A percentile compares a stretch with the other conserved stretches of the same genome.
Evolutionary conservation across 2,888 invertebrate species (phyloP).

Genomic region (Mythimna albipuncta): DNA sequence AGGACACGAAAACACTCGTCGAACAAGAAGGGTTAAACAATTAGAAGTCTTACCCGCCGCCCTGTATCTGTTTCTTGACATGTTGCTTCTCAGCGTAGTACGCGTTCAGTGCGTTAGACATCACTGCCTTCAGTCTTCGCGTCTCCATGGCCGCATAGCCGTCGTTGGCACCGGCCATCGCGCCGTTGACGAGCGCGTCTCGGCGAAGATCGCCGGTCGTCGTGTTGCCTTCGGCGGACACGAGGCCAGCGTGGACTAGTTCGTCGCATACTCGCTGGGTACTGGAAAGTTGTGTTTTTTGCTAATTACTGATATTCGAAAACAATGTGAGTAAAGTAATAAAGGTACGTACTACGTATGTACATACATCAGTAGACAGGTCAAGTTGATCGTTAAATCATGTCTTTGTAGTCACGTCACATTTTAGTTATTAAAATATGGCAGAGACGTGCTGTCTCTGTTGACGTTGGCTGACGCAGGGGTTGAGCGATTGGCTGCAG

Average conservation of each 20-base stretch:
- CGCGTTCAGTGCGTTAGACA: constrained; percentile 93
- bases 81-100: constrained; percentile 98
- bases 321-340: neutral
- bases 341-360: too few species aligned
- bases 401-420: too few species aligned
- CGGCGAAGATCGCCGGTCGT: constrained; percentile 83
- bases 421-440: too few species aligned
- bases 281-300: constrained; percentile 66
- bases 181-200: constrained; percentile 85
- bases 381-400: too few species aligned
- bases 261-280: constrained; percentile 87
- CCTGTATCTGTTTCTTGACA: constrained; percentile 97
- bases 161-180: constrained; percentile 84
- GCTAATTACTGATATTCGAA: neutral
- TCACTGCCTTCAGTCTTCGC: constrained; percentile 94
- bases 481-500: too few species aligned
- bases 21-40: neutral
- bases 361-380: too few species aligned
- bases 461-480: too few species aligned
- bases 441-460: too few species aligned
- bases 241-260: constrained; percentile 80
- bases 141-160: constrained; percentile 95
- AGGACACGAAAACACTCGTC: too few species aligned
- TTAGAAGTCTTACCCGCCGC: constrained; percentile 92
- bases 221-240: constrained; percentile 82